Conservation (phyloP, 2,888 invertebrate genomes). For the Synanthedon tipuliformis region DNA sequence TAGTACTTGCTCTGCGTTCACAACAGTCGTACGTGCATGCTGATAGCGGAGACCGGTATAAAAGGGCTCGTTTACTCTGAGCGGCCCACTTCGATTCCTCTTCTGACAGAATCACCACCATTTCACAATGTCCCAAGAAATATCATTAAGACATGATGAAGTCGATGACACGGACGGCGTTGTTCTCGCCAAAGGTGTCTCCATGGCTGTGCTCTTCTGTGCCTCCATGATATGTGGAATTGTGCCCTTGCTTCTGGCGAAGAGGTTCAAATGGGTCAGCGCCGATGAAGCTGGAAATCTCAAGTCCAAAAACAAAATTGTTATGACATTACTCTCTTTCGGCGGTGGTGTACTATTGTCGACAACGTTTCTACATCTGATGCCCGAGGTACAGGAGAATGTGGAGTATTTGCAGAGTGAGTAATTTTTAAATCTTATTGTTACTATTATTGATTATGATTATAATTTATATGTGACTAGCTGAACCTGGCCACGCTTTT, state of each 20-base stretch:
- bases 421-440: conserved; percentile 17
- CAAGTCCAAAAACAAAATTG: conserved; percentile 58
- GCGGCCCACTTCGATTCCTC: conserved; percentile 22
- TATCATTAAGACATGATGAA: conserved; percentile 13
- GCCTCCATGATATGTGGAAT: conserved; percentile 82
- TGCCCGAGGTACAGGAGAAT: conserved; percentile 82
- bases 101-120: conserved; percentile 1
- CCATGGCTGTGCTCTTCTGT: conserved; percentile 81
- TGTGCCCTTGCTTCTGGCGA: conserved; percentile 77
- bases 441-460: background rate
- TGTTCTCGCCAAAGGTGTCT: conserved; percentile 79
- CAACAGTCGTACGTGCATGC: conserved; percentile 50
- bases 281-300: conserved; percentile 55
- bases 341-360: conserved; percentile 87
- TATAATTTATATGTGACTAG: no score
- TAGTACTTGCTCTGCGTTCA: conserved; percentile 48
- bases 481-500: no score
- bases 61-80: conserved; percentile 32
- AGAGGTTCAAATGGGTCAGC: conserved; percentile 72
- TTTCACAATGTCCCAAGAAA: conserved; percentile 21
- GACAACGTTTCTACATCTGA: conserved; percentile 83
- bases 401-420: conserved; percentile 71
- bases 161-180: conserved; percentile 51
- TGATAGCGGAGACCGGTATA: conserved; percentile 44
- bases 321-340: conserved; percentile 77